Conservation (phyloP, 2,888 invertebrate species). For the Melipona beecheii region DNA sequence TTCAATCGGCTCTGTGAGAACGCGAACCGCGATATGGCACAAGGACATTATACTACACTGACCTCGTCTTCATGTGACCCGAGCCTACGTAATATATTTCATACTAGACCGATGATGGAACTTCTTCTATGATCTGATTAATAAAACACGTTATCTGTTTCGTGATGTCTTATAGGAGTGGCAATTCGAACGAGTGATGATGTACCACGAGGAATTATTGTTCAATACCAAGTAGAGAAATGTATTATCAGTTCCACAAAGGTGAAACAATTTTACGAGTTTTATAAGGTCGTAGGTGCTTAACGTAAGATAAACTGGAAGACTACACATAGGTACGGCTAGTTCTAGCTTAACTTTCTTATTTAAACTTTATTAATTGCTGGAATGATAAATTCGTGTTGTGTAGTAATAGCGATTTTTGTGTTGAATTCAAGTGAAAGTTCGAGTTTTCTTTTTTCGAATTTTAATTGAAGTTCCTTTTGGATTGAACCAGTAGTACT, state of each 20-base stretch:
- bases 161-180: not conserved
- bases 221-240: not conserved
- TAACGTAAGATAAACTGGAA: not conserved
- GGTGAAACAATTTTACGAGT: not conserved
- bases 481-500: too few species aligned
- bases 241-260: not conserved
- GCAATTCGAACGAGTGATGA: not conserved
- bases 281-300: not conserved
- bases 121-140: not conserved
- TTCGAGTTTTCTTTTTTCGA: too few species aligned
- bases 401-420: too few species aligned
- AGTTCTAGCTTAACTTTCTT: too few species aligned
- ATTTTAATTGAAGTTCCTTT: too few species aligned
- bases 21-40: slow-evolving; percentile 30
- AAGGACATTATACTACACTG: slow-evolving; percentile 52
- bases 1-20: slow-evolving; percentile 31
- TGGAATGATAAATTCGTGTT: too few species aligned
- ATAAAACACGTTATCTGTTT: not conserved
- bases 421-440: too few species aligned
- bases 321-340: not conserved
- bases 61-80: slow-evolving; percentile 49
- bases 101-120: slow-evolving; percentile 8
- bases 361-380: too few species aligned
- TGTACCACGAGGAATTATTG: not conserved
- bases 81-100: slow-evolving; percentile 30